Base-by-base conservation (phyloP, 2,797 vertebrate species). In the Staurois parvus region DNA sequence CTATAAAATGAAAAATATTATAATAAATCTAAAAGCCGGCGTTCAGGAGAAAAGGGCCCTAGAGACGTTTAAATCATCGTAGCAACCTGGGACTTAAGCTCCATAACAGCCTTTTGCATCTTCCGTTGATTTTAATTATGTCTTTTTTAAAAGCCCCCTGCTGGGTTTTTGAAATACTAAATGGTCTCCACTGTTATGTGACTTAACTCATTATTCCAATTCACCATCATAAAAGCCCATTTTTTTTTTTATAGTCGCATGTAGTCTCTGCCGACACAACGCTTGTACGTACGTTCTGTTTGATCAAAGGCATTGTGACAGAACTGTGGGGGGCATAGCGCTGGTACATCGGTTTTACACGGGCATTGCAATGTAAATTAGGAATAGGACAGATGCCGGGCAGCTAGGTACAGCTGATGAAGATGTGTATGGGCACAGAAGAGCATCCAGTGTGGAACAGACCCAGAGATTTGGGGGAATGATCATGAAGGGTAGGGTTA, bases 121-220 rank as follows among this genome's bases (percentile, higher is more conserved):
- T 91, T 92, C 85, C 75, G 70, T 92, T 93, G 91, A 87, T 93
- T 93, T 93, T 91, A 93, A 93, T 93, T 92, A 92, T 90, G 91
- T 89, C 90, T 93, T 93, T 93, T 87, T 90, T 92, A 91, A 92
- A 92, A 91, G 88, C 91, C 90, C 90, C 93, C 91, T 88, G 91
- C 91, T 92, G 92, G 88, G 90, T 88, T 91, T 92, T 91, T 92
- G 90, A 92, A 93, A 91, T 90, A 92, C 90, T 92, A 93, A 93
- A 92, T 90, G 89, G 91, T 88, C 91, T 92, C 91, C 76, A 88
- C 87, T 90, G 91, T 87, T 91, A 92, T 90, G 90, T 90, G 89
- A 88, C 88, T 91, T 92, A 91, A 91, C 88, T 92, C 90, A 91
- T 91, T 87, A 87, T 83, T 93, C 90, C 92, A 92, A 92, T 91